Conservation (phyloP, 2,888 invertebrate species). For the Panzeria rudis region DNA sequence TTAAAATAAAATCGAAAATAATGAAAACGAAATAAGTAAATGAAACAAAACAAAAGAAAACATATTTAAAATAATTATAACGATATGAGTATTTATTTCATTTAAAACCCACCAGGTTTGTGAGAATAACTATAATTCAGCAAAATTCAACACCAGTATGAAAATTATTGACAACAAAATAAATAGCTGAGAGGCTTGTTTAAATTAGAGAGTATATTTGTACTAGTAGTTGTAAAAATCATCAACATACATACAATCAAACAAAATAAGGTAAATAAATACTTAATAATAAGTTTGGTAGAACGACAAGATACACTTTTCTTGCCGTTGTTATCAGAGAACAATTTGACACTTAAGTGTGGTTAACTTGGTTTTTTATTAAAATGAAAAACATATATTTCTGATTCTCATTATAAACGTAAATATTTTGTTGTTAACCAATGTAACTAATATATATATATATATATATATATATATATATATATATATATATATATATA, state of each 20-base stretch:
- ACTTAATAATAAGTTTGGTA: slow-evolving; percentile 50
- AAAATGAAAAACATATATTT: neutral
- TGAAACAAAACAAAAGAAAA: slow-evolving; percentile 10
- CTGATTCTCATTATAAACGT: too few relatives aligned
- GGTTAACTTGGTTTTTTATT: slow-evolving; percentile 30
- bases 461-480: too few relatives aligned
- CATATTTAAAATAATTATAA: slow-evolving; percentile 14
- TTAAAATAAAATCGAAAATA: neutral
- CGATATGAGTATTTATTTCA: slow-evolving; percentile 27
- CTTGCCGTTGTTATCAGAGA: slow-evolving; percentile 52
- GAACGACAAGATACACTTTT: slow-evolving; percentile 44
- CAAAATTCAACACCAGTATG: slow-evolving; percentile 26
- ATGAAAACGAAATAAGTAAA: slow-evolving; percentile 37
- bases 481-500: too few relatives aligned
- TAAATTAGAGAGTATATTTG: slow-evolving; percentile 53
- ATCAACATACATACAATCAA: slow-evolving; percentile 10
- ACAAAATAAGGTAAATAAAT: slow-evolving; percentile 34
- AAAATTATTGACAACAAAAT: slow-evolving; percentile 32
- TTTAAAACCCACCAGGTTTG: slow-evolving; percentile 35
- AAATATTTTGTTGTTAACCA: too few relatives aligned
- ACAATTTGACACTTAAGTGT: slow-evolving; percentile 32
- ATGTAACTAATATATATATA: too few relatives aligned
- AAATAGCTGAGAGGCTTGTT: slow-evolving; percentile 65
- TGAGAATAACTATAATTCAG: slow-evolving; percentile 48
- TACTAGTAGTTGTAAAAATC: slow-evolving; percentile 30